Percentiles rank a stretch among this genome's conserved stretches.
phyloP scores from a whole-genome alignment of 2,888 invertebrate species.

The Drosophila rubida region DNA sequence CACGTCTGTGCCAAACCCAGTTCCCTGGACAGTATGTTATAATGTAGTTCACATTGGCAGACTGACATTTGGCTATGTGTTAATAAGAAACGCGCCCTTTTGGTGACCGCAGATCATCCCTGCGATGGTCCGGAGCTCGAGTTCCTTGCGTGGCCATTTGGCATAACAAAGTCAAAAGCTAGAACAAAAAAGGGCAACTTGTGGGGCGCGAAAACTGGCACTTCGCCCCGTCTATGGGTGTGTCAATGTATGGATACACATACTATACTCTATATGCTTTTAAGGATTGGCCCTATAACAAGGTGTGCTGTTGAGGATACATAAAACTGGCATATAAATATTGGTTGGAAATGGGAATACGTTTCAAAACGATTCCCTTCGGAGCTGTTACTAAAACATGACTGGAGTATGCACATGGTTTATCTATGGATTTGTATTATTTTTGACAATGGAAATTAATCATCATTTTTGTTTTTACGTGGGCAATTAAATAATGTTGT shows the following conservation, averaged over 20 bases:
- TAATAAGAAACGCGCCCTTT: slow-evolving; percentile 81
- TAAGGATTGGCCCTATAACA: slow-evolving; percentile 73
- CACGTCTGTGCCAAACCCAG: slow-evolving; percentile 65
- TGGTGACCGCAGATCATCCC: slow-evolving; percentile 76
- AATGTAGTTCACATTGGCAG: slow-evolving; percentile 26
- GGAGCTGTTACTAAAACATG: slow-evolving; percentile 1
- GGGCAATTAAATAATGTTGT: too few relatives aligned
- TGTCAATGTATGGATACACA: slow-evolving; percentile 34
- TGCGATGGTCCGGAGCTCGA: slow-evolving; percentile 23
- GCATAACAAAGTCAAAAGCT: slow-evolving; percentile 48
- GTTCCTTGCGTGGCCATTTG: slow-evolving; percentile 63
- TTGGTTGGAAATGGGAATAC: slow-evolving; percentile 30
- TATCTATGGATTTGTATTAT: not conserved
- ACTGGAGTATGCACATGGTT: not conserved
- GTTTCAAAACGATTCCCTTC: slow-evolving; percentile 16
- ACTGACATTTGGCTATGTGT: slow-evolving; percentile 57
- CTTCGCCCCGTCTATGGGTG: slow-evolving; percentile 51
- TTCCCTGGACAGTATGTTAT: slow-evolving; percentile 33
- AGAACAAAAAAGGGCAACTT: slow-evolving; percentile 50
- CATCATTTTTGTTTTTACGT: not conserved
- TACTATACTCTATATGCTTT: slow-evolving; percentile 45
- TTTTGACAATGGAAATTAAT: not conserved
- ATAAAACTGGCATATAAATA: slow-evolving; percentile 54
- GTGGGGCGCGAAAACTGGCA: slow-evolving; percentile 70
- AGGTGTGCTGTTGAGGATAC: slow-evolving; percentile 65